A percentile compares a stretch with the other conserved stretches of the same genome.
Conservation (phyloP, 2,888 invertebrate species). For the Temnothorax ravouxi region DNA sequence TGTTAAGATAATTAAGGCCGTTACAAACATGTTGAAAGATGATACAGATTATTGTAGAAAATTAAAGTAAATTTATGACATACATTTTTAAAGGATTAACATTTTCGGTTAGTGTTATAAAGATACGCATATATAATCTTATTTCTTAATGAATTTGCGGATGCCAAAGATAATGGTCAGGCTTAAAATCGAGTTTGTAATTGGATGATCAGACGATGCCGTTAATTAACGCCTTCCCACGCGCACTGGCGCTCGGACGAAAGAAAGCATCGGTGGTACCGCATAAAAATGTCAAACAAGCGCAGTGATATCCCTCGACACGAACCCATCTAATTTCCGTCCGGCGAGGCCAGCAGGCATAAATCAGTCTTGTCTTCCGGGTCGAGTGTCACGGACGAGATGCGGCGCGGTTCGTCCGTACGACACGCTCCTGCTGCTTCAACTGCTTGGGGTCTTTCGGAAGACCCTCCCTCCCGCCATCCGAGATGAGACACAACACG, state of each 20-base stretch:
- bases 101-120: not conserved
- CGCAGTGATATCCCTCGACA: constrained; percentile 45
- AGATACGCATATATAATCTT: not conserved
- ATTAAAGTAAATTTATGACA: not conserved
- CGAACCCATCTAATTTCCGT: constrained; percentile 52
- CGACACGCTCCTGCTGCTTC: constrained; percentile 41
- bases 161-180: not conserved
- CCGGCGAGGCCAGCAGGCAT: constrained; percentile 47
- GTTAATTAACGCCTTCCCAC: constrained; percentile 48
- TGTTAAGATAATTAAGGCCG: not conserved
- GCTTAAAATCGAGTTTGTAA: not conserved
- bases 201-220: constrained; percentile 29
- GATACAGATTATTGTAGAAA: not conserved
- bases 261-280: constrained; percentile 10
- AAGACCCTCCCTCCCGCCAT: constrained; percentile 42
- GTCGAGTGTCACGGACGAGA: constrained; percentile 55
- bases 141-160: not conserved
- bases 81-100: not conserved
- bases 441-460: constrained; percentile 51
- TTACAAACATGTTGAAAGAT: not conserved
- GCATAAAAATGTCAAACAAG: constrained; percentile 56
- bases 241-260: not conserved
- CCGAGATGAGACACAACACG: constrained; percentile 39
- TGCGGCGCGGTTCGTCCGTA: constrained; percentile 22
- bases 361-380: constrained; percentile 59